Conservation (phyloP, 2,888 invertebrate species). For the Ornithoptera alexandrae region DNA sequence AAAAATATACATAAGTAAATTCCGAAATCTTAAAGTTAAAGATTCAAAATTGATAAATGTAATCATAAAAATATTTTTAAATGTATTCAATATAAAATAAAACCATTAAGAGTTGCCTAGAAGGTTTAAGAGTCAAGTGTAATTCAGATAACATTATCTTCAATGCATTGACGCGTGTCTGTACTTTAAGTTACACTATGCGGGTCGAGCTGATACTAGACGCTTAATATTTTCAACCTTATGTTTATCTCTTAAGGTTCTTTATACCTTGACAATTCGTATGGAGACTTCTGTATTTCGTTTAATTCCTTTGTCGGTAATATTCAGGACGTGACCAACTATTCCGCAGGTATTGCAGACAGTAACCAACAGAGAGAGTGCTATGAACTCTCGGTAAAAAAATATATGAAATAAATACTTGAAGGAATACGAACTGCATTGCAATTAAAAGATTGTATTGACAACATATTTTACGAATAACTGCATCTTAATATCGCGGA, state of each 20-base stretch:
- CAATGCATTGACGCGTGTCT: slow-evolving; percentile 64
- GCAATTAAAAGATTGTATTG: slow-evolving; percentile 23
- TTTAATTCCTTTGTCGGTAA: slow-evolving; percentile 49
- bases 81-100: slow-evolving; percentile 19
- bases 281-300: slow-evolving; percentile 16
- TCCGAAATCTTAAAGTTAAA: too few relatives aligned
- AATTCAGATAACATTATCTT: slow-evolving; percentile 64
- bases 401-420: slow-evolving; percentile 17
- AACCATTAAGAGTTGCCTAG: slow-evolving; percentile 11
- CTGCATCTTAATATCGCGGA: slow-evolving; percentile 7
- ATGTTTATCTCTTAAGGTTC: slow-evolving; percentile 35
- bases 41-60: too few relatives aligned
- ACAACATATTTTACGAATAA: slow-evolving; percentile 14
- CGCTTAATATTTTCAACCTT: slow-evolving; percentile 33
- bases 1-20: too few relatives aligned
- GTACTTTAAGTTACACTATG: slow-evolving; percentile 48
- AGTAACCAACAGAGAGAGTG: slow-evolving; percentile 27
- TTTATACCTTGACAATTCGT: slow-evolving; percentile 32
- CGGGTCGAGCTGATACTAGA: slow-evolving; percentile 49
- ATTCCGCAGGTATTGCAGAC: slow-evolving; percentile 45
- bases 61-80: neutral
- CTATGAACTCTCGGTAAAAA: slow-evolving; percentile 21
- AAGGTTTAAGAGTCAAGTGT: slow-evolving; percentile 61
- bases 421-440: slow-evolving; percentile 21
- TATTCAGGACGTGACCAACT: slow-evolving; percentile 70